A percentile compares a stretch with the other conserved stretches of the same genome.
These are phyloP conservation scores for Brenthis daphne DNA, from an alignment of 2,888 invertebrate species.

Conservation along the genomic window DNA sequence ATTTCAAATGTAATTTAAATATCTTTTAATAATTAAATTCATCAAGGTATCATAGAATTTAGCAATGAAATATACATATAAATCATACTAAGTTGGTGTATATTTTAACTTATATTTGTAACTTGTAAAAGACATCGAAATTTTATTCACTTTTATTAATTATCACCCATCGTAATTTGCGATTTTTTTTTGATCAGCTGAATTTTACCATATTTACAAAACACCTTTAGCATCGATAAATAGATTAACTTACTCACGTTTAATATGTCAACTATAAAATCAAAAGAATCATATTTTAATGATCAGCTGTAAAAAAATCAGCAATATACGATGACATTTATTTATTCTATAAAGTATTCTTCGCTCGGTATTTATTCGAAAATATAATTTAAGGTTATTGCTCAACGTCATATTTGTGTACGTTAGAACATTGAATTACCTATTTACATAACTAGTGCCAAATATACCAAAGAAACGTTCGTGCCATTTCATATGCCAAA, in stretches of 20 bases:
- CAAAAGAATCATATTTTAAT: not conserved
- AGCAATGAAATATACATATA: too few relatives aligned
- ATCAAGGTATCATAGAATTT: too few relatives aligned
- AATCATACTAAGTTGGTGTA: too few relatives aligned
- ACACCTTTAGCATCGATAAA: too few relatives aligned
- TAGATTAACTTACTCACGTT: too few relatives aligned
- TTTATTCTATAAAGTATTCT: slow-evolving; percentile 61
- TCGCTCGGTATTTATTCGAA: slow-evolving; percentile 70
- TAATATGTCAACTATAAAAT: too few relatives aligned
- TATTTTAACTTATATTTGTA: too few relatives aligned
- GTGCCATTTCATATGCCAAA: slow-evolving; percentile 56
- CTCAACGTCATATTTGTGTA: slow-evolving; percentile 70
- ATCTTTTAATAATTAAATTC: not conserved
- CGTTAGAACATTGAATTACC: slow-evolving; percentile 52
- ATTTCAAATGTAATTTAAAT: slow-evolving; percentile 1
- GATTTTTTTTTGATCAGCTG: too few relatives aligned
- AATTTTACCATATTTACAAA: too few relatives aligned
- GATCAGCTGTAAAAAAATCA: not conserved
- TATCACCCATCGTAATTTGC: too few relatives aligned
- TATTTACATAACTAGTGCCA: slow-evolving; percentile 56
- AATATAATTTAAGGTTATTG: slow-evolving; percentile 64
- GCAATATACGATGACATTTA: slow-evolving; percentile 3
- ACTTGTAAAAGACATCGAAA: too few relatives aligned
- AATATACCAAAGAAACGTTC: slow-evolving; percentile 54
- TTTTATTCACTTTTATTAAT: too few relatives aligned